Evolutionary conservation across 2,797 vertebrate species (phyloP).

Genomic region (Miichthys miiuy): DNA sequence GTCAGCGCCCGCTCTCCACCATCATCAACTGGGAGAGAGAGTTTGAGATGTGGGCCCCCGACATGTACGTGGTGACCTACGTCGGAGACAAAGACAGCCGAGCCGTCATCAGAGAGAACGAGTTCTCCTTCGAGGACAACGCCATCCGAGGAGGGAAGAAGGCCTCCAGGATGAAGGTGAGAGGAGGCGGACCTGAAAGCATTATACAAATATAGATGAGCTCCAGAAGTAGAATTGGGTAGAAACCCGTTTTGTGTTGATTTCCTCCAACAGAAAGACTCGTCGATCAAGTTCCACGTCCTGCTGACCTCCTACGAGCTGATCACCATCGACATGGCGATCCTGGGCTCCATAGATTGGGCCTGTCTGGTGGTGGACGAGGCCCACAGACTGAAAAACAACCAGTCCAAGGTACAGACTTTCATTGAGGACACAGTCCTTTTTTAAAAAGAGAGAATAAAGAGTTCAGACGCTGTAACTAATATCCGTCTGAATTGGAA

Average conservation of each 20-base stretch:
- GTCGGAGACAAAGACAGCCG: conserved; percentile 97
- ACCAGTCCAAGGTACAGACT: conserved; percentile 93
- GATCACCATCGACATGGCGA: conserved; percentile 97
- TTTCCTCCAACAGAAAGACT: conserved; percentile 91
- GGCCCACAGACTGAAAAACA: conserved; percentile 98
- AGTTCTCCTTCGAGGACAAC: conserved; percentile 99
- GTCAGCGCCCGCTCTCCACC: conserved; percentile 98
- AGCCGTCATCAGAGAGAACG: conserved; percentile 96
- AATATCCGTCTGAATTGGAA: too few relatives aligned
- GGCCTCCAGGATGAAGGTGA: conserved; percentile 96
- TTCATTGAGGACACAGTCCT: neutral
- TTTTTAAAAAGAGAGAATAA: neutral
- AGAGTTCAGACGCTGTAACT: neutral
- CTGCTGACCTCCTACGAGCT: conserved; percentile 96
- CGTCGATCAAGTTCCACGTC: conserved; percentile 96
- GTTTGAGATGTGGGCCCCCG: conserved; percentile 99
- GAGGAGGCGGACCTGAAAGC: neutral
- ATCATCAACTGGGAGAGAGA: conserved; percentile 99
- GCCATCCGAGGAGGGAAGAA: conserved; percentile 98
- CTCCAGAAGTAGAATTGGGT: too few relatives aligned
- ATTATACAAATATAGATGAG: too few relatives aligned
- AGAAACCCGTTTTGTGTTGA: neutral
- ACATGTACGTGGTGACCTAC: conserved; percentile 98
- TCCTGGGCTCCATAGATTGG: conserved; percentile 98
- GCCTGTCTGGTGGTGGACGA: conserved; percentile 98